phyloP scores from a whole-genome alignment of 2,113 vertebrate species.

The Dicrurus megarhynchus region DNA sequence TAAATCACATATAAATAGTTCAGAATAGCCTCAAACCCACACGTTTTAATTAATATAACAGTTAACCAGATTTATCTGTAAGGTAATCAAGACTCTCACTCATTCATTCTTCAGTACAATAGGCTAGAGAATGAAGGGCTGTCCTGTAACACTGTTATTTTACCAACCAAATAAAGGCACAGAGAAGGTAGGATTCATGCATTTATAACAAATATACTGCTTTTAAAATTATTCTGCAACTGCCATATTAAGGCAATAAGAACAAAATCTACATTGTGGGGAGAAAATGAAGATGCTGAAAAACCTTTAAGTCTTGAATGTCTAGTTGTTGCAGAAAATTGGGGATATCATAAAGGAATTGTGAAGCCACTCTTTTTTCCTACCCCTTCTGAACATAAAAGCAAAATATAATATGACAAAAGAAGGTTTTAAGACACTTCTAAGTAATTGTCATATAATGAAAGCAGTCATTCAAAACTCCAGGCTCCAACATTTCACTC shows the following conservation, averaged over 20 bases:
- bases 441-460: neutral
- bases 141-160: neutral
- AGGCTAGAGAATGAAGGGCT: neutral
- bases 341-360: neutral
- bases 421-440: neutral
- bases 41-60: slow-evolving; percentile 78
- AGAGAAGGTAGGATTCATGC: neutral
- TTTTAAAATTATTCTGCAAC: neutral
- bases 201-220: neutral
- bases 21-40: slow-evolving; percentile 69
- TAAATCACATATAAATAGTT: slow-evolving; percentile 81
- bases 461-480: neutral
- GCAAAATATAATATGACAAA: neutral
- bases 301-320: neutral
- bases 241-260: neutral
- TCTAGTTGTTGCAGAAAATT: neutral
- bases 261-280: neutral
- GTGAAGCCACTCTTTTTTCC: neutral
- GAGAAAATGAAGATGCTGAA: neutral
- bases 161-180: neutral
- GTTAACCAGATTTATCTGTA: slow-evolving; percentile 77
- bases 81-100: slow-evolving; percentile 73
- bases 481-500: neutral
- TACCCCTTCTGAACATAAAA: neutral
- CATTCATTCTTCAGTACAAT: slow-evolving; percentile 65